Conservation (phyloP, 1,140 invertebrate species). For the Solenopsis fugax region DNA sequence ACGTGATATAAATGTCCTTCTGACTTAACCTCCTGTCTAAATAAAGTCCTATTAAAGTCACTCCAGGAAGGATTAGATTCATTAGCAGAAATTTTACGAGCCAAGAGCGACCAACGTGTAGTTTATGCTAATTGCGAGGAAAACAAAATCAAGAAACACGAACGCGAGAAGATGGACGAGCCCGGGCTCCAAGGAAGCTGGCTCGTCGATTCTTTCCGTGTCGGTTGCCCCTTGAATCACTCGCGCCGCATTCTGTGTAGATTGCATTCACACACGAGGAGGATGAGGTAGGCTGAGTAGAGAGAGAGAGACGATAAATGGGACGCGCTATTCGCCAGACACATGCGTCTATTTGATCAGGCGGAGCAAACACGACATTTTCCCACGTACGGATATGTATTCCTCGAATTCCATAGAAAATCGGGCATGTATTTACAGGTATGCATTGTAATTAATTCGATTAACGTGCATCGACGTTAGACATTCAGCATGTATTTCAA, state of each 20-base stretch:
- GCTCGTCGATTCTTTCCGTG: constrained; percentile 39
- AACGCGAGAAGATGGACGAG: background rate
- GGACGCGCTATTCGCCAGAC: constrained; percentile 40
- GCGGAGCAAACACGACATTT: constrained; percentile 80
- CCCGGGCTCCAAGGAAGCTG: background rate
- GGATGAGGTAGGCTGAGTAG: constrained; percentile 19
- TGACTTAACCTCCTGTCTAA: background rate
- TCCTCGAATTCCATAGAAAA: constrained; percentile 55
- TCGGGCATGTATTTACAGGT: constrained; percentile 53
- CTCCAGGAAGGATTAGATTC: constrained; percentile 3
- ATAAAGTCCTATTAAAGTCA: constrained; percentile 20
- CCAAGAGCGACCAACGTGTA: background rate
- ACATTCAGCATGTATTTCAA: background rate
- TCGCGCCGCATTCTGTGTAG: constrained; percentile 23
- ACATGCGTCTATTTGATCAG: constrained; percentile 80
- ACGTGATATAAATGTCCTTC: background rate
- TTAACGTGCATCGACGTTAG: background rate
- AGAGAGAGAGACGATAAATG: constrained; percentile 41
- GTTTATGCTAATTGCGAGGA: constrained; percentile 13
- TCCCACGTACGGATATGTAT: constrained; percentile 78
- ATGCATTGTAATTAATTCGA: constrained; percentile 60
- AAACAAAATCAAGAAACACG: constrained; percentile 1
- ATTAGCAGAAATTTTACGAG: constrained; percentile 17
- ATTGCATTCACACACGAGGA: constrained; percentile 52
- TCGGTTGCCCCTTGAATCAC: constrained; percentile 50